phyloP scores from a whole-genome alignment of 2,888 invertebrate species.

The Ethmia dodecea region DNA sequence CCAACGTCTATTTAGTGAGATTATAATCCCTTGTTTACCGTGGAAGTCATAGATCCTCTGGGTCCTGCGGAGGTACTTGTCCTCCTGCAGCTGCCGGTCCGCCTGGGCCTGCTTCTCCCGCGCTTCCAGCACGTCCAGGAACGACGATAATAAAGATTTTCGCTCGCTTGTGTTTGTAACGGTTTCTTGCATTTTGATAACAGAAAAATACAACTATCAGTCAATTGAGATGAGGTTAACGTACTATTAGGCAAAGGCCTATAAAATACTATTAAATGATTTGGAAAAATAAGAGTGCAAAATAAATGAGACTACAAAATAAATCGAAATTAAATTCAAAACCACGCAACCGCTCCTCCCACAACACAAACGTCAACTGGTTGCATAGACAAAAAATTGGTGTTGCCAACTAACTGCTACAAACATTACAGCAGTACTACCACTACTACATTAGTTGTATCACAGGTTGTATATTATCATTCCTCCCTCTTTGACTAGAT shows the following conservation, averaged over 20 bases:
- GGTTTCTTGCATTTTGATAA: slow-evolving; percentile 68
- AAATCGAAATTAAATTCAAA: slow-evolving; percentile 49
- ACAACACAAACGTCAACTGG: slow-evolving; percentile 47
- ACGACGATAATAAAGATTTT: slow-evolving; percentile 64
- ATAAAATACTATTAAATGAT: slow-evolving; percentile 7
- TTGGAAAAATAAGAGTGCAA: slow-evolving; percentile 19
- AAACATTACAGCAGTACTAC: too few species aligned
- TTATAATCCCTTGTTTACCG: slow-evolving; percentile 43
- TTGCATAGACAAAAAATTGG: slow-evolving; percentile 24
- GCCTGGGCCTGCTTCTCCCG: slow-evolving; percentile 54
- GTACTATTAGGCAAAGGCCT: not conserved
- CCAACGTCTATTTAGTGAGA: too few species aligned
- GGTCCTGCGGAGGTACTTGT: slow-evolving; percentile 59
- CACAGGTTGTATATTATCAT: too few species aligned
- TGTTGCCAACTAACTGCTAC: too few species aligned
- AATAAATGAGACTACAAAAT: slow-evolving; percentile 28
- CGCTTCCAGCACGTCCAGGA: slow-evolving; percentile 60
- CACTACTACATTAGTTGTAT: too few species aligned
- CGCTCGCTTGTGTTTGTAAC: slow-evolving; percentile 63
- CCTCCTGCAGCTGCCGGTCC: slow-evolving; percentile 61
- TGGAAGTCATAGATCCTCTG: slow-evolving; percentile 69
- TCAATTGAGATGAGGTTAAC: not conserved
- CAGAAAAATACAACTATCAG: slow-evolving; percentile 21
- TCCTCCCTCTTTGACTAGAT: too few species aligned
- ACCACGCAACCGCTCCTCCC: slow-evolving; percentile 36